Base-by-base conservation (phyloP, 2,888 invertebrate species). In the Tenthredo livida region DNA sequence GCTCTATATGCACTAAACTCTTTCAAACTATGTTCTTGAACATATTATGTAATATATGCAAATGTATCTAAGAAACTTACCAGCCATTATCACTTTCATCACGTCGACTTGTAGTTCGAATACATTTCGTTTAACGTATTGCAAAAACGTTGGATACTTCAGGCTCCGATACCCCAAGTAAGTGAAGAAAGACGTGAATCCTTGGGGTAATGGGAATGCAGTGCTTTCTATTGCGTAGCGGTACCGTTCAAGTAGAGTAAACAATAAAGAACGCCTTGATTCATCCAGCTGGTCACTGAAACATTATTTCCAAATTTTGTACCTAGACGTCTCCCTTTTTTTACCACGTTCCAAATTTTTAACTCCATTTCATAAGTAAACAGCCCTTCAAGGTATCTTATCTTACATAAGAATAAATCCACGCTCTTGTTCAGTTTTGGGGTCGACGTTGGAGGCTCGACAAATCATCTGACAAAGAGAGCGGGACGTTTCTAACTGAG, bases 51-150 rank as follows among this genome's bases (percentile, higher is more conserved):
- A n/a, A n/a, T n/a, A n/a, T n/a, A 43, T 9, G 12, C 47, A 85
- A n/a, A 72, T 33, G 21, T 2, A 2, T 33, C 29, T n/a, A 25
- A 47, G 54, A 15, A 84, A 87, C 93, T 92, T 91, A 97, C 97
- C 96, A 89, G 96, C 95, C 92, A 98, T 96, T 87, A 98, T 97
- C 67, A 96, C 95, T 94, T 97, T 97, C 94, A 97, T 96, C 1
- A 97, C 97, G 91, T 98, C 98, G 40, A 97, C 97, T 94, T 98
- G 98, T 87, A 98, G 93, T 90, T 97, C 97, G 89, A 98, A 96
- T 70, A 98, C 97, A 91, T 97, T 97, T 89, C 97, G 95, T 89
- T 97, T 96, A 85, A 97, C 96, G 93, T 98, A 97, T 93, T 98
- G 98, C 89, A 97, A 93, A 93, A 98, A 98, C 92, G 96, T 95